Conservation (phyloP, 1,140 invertebrate species). For the Drosophila obscura region DNA sequence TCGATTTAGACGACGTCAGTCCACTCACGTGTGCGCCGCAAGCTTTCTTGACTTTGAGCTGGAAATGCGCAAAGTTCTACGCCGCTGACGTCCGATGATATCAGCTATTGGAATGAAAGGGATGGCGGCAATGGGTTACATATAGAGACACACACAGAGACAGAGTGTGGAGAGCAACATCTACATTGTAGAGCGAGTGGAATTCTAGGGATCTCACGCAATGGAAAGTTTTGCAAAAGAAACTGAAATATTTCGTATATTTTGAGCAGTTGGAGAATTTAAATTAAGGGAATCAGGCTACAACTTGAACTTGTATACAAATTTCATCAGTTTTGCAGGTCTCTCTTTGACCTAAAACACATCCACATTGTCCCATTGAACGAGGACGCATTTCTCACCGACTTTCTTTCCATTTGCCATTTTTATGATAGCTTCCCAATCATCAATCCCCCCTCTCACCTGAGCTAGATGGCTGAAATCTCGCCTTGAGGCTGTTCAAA, state of each 20-base stretch:
- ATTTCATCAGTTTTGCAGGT: no score
- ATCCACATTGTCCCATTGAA: no score
- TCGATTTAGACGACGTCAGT: conserved; percentile 27
- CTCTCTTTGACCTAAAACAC: no score
- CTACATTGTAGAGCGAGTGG: neutral
- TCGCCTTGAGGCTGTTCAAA: conserved; percentile 72
- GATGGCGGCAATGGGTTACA: neutral
- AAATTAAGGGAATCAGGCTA: no score
- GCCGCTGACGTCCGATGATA: conserved; percentile 45
- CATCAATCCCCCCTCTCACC: conserved; percentile 37
- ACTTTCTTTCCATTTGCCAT: no score
- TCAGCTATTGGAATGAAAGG: conserved; percentile 30
- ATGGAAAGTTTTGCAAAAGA: no score
- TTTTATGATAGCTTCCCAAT: no score
- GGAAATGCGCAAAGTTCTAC: conserved; percentile 48
- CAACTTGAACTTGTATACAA: no score
- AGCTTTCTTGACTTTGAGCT: conserved; percentile 62
- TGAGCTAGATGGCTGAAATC: conserved; percentile 73
- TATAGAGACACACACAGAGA: no score
- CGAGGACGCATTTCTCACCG: no score
- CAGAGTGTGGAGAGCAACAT: neutral
- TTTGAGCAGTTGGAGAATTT: no score
- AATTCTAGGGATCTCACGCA: neutral
- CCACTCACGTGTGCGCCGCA: conserved; percentile 58
- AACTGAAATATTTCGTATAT: no score